phyloP scores from a whole-genome alignment of 2,888 invertebrate species.

The Diarsia dahlii region DNA sequence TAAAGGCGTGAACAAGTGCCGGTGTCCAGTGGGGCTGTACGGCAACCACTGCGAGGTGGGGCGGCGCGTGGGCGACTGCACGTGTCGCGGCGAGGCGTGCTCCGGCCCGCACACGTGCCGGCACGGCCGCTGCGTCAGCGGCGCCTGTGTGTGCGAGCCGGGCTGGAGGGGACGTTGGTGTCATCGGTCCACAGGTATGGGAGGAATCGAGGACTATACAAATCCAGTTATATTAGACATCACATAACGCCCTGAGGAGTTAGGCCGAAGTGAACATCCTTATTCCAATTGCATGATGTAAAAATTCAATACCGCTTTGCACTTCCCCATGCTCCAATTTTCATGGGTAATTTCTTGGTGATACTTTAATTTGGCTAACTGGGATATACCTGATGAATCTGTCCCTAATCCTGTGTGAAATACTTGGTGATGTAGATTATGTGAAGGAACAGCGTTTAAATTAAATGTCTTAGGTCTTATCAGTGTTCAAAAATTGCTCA shows the following conservation, averaged over 20 bases:
- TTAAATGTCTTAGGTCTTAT: not conserved
- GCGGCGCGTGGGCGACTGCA: slow-evolving; percentile 93
- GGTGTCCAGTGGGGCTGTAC: slow-evolving; percentile 95
- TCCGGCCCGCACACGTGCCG: slow-evolving; percentile 94
- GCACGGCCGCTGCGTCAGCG: slow-evolving; percentile 94
- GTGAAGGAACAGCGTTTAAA: not conserved
- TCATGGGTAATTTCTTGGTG: not conserved
- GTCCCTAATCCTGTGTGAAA: not conserved
- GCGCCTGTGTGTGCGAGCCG: slow-evolving; percentile 94
- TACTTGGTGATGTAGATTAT: too few species aligned
- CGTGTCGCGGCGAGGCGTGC: slow-evolving; percentile 93
- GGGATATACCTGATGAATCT: not conserved
- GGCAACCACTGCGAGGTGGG: slow-evolving; percentile 98
- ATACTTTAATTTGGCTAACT: not conserved
- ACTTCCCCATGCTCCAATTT: not conserved
- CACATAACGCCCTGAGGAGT: too few species aligned
- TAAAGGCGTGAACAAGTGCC: slow-evolving; percentile 96
- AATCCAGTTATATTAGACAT: not conserved
- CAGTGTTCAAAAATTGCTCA: not conserved
- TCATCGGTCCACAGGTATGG: slow-evolving; percentile 92
- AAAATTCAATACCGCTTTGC: not conserved
- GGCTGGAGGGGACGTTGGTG: slow-evolving; percentile 96
- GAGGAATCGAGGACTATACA: not conserved
- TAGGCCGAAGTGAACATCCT: not conserved
- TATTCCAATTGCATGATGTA: not conserved